Conservation (phyloP, 2,888 invertebrate genomes). For the Ichneumoninae sp. region DNA sequence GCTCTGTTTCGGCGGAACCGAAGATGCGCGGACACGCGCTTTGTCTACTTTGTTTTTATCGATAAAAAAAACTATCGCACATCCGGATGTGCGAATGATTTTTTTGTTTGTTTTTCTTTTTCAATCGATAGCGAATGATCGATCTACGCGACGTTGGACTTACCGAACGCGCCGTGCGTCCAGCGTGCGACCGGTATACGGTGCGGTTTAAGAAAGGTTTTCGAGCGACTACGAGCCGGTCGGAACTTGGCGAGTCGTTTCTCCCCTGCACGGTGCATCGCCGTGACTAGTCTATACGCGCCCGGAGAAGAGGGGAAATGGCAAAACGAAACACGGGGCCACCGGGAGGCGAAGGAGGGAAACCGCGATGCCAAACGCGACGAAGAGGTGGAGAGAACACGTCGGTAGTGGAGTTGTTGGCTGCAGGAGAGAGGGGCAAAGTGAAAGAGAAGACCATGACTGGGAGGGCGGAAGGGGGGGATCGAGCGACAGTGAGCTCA, state of each 20-base stretch:
- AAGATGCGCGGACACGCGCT: not conserved
- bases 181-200: constrained; percentile 36
- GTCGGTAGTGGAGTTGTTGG: constrained; percentile 52
- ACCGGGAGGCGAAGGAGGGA: constrained; percentile 63
- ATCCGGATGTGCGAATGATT: constrained; percentile 25
- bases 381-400: constrained; percentile 63
- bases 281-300: constrained; percentile 60
- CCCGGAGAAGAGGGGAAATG: constrained; percentile 74
- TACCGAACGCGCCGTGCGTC: constrained; percentile 27
- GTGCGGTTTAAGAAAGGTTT: constrained; percentile 74
- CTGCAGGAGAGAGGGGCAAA: constrained; percentile 54
- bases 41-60: not conserved
- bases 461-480: constrained; percentile 40
- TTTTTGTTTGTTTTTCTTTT: not conserved
- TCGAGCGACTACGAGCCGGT: constrained; percentile 80
- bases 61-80: constrained; percentile 44
- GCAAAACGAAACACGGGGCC: constrained; percentile 72
- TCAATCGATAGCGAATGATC: constrained; percentile 24
- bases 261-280: constrained; percentile 81
- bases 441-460: constrained; percentile 32
- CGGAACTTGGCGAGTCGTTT: constrained; percentile 77
- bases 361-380: constrained; percentile 56
- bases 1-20: constrained; percentile 23
- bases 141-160: constrained; percentile 4
- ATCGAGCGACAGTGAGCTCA: constrained; percentile 69